phyloP scores from a whole-genome alignment of 2,797 vertebrate genomes.

The Melanotaenia trifasciata region DNA sequence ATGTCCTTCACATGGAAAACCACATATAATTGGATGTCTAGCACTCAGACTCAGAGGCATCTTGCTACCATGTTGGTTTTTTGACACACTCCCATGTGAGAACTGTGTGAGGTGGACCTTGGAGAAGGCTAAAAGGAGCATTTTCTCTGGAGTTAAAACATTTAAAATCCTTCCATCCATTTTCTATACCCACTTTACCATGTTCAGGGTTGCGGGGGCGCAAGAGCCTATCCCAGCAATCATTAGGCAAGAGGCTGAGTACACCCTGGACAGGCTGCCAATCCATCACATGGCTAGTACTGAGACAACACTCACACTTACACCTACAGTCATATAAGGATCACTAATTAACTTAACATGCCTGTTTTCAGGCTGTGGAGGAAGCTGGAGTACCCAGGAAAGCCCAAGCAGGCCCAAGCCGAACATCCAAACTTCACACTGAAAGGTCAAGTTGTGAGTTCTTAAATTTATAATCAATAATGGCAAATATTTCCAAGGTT shows the following conservation, averaged over 20 bases:
- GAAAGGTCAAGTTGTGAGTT: neutral
- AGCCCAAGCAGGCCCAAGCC: neutral
- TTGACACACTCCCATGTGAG: conserved; percentile 24
- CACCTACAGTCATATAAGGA: neutral
- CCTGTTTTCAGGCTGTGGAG: neutral
- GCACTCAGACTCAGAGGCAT: conserved; percentile 22
- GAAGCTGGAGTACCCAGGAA: neutral
- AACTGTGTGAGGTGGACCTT: conserved; percentile 8
- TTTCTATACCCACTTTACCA: neutral
- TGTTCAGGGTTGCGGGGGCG: neutral
- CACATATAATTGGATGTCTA: neutral
- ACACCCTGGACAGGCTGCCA: neutral
- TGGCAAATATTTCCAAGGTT: neutral
- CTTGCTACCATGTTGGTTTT: conserved; percentile 31
- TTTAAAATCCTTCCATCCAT: neutral
- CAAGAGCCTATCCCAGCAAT: neutral
- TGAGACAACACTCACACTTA: neutral
- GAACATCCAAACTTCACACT: neutral
- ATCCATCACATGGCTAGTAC: neutral
- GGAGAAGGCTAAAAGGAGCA: neutral
- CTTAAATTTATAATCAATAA: neutral
- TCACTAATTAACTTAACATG: neutral
- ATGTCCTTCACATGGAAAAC: neutral
- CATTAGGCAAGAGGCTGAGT: neutral
- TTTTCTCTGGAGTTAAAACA: neutral